Conservation (phyloP, 2,113 vertebrate species). For the Isurus oxyrinchus region DNA sequence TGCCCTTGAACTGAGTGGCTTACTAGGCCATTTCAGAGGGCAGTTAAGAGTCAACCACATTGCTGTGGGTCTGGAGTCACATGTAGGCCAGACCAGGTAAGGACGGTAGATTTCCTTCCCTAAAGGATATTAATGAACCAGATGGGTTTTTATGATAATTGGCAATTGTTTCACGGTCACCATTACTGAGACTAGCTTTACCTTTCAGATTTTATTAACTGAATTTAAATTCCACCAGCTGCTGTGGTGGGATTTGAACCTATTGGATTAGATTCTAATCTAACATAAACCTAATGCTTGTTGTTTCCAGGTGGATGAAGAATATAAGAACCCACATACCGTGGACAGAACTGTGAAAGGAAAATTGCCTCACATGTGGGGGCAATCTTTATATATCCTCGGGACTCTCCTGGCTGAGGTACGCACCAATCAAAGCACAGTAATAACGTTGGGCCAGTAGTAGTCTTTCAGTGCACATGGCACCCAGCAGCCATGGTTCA, state of each 20-base stretch:
- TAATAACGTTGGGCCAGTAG: background rate
- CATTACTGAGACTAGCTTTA: background rate
- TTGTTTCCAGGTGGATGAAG: conserved; percentile 77
- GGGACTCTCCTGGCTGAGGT: conserved; percentile 86
- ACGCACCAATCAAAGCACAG: conserved; percentile 37
- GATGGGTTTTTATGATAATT: background rate
- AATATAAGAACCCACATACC: conserved; percentile 79
- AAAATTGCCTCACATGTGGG: conserved; percentile 94
- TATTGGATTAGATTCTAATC: background rate
- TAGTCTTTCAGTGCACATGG: background rate
- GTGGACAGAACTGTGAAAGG: conserved; percentile 81
- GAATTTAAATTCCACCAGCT: too few relatives aligned
- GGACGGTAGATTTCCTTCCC: background rate
- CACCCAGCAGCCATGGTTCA: background rate
- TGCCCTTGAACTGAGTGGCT: too few relatives aligned
- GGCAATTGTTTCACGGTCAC: background rate
- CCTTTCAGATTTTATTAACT: background rate
- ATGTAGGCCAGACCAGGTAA: background rate
- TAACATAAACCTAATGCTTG: background rate
- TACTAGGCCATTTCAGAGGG: too few relatives aligned
- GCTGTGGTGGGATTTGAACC: too few relatives aligned
- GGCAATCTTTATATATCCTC: conserved; percentile 89
- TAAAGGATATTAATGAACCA: background rate
- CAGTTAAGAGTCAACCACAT: background rate
- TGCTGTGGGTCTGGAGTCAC: background rate